Conservation (phyloP, 2,113 vertebrate genomes). For the Melanotaenia duboulayi region DNA sequence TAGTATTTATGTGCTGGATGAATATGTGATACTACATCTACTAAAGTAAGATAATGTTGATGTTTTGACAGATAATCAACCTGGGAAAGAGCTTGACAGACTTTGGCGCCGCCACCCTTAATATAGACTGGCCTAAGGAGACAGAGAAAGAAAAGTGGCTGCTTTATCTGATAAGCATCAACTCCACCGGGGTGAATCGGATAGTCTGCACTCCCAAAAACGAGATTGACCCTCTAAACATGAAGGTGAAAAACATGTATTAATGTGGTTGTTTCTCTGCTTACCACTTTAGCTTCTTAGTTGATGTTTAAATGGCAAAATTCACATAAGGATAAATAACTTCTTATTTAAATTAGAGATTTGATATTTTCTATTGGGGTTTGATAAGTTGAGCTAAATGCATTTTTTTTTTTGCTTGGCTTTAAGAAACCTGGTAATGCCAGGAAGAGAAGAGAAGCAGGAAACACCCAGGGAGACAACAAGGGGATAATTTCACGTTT, state of each 20-base stretch:
- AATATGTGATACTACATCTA: not conserved
- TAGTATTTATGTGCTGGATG: not conserved
- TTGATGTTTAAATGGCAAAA: not conserved
- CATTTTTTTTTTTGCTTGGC: slow-evolving; percentile 1
- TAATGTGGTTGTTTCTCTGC: not conserved
- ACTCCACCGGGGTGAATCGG: slow-evolving; percentile 83
- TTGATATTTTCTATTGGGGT: no score
- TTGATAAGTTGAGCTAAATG: not conserved
- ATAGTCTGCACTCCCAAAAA: slow-evolving; percentile 79
- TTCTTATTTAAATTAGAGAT: no score
- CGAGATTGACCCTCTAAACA: slow-evolving; percentile 84
- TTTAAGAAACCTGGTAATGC: slow-evolving; percentile 72
- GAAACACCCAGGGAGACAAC: slow-evolving; percentile 62
- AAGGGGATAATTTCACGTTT: slow-evolving; percentile 81
- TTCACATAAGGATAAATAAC: no score
- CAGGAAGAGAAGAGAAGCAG: slow-evolving; percentile 86
- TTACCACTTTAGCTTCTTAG: not conserved
- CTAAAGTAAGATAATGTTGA: not conserved
- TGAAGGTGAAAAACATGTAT: slow-evolving; percentile 47
- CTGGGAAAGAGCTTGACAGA: slow-evolving; percentile 89
- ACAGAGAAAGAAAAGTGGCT: slow-evolving; percentile 86
- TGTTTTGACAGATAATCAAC: slow-evolving; percentile 88
- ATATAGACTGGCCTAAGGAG: slow-evolving; percentile 92
- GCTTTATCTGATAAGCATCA: slow-evolving; percentile 91
- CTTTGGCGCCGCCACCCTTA: slow-evolving; percentile 85